Conservation (phyloP, 1,140 invertebrate species). For the Gryllus bimaculatus region DNA sequence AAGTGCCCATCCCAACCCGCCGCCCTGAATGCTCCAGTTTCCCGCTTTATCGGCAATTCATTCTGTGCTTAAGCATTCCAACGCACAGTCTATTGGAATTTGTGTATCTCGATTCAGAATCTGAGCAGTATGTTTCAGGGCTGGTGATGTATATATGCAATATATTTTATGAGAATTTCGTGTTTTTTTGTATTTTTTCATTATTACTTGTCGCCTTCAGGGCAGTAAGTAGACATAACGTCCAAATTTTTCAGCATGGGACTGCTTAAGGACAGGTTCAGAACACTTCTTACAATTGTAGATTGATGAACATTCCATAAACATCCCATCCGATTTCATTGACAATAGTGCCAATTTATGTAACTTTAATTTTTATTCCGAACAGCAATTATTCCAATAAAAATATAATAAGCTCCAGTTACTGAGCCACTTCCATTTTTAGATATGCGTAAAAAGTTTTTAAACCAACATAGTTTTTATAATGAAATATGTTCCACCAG, state of each 20-base stretch:
- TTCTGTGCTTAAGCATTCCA: background rate
- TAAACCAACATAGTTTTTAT: background rate
- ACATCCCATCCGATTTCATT: background rate
- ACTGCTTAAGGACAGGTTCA: background rate
- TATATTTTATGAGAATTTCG: background rate
- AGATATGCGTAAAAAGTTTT: background rate
- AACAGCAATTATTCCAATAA: background rate
- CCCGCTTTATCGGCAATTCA: background rate
- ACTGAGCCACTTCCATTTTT: too few relatives aligned
- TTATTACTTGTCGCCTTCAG: background rate
- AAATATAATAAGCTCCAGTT: background rate
- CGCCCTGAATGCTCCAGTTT: background rate
- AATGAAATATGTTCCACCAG: too few relatives aligned
- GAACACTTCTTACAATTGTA: background rate
- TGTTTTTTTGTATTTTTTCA: too few relatives aligned
- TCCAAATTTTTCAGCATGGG: background rate
- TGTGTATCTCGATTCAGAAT: background rate
- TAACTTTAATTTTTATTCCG: background rate
- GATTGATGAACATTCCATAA: background rate
- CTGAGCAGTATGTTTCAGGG: background rate
- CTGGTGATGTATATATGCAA: background rate
- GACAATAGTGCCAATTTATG: background rate
- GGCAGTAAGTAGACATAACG: background rate
- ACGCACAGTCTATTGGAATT: background rate
- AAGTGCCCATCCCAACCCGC: too few relatives aligned